Evolutionary conservation across 2,888 invertebrate species (phyloP).

Genomic region (Cantharis rustica): DNA sequence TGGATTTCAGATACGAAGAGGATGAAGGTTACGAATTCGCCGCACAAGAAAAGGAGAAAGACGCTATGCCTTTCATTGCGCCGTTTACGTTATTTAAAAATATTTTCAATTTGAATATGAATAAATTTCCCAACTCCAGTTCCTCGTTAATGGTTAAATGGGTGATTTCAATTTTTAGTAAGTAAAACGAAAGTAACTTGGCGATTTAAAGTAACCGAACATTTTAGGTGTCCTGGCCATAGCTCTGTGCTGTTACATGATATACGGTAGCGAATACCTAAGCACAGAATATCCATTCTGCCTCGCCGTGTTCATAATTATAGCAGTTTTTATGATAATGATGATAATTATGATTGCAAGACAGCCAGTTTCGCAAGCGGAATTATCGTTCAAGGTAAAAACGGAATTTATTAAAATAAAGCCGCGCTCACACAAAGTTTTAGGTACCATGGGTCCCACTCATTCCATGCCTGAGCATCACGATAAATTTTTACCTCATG

Average conservation of each 20-base stretch:
- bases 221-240: slow-evolving; percentile 62
- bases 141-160: slow-evolving; percentile 70
- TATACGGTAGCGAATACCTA: slow-evolving; percentile 47
- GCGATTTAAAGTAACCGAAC: neutral
- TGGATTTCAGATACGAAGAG: slow-evolving; percentile 43
- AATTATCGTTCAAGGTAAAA: slow-evolving; percentile 73
- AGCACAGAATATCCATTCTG: slow-evolving; percentile 52
- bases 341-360: slow-evolving; percentile 66
- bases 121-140: slow-evolving; percentile 68
- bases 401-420: neutral
- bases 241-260: slow-evolving; percentile 59
- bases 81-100: slow-evolving; percentile 53
- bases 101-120: slow-evolving; percentile 72
- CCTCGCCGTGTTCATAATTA: slow-evolving; percentile 50
- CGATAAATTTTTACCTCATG: slow-evolving; percentile 91
- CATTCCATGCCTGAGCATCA: slow-evolving; percentile 81
- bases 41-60: neutral
- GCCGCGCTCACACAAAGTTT: neutral
- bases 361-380: slow-evolving; percentile 67
- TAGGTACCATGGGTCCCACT: slow-evolving; percentile 77
- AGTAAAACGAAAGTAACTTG: slow-evolving; percentile 39
- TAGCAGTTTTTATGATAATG: slow-evolving; percentile 55
- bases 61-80: slow-evolving; percentile 35
- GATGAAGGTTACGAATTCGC: slow-evolving; percentile 3
- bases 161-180: slow-evolving; percentile 62